phyloP scores from a whole-genome alignment of 1,140 invertebrate genomes.

The Brachionus rubens region DNA sequence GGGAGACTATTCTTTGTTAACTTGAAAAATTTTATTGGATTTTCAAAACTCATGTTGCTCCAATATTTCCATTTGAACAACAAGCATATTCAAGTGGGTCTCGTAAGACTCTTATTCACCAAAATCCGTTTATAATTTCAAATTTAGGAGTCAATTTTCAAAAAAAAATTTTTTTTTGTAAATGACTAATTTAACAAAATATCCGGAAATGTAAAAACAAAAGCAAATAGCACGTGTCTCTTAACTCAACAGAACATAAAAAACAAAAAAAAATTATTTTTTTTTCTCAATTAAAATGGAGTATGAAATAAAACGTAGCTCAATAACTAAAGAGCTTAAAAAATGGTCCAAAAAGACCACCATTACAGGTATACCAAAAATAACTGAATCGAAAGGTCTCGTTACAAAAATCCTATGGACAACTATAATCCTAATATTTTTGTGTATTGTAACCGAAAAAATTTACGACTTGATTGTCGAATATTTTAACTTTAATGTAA shows the following conservation, averaged over 20 bases:
- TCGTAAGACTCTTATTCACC: no score
- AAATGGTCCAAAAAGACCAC: constrained; percentile 34
- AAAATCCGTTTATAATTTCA: no score
- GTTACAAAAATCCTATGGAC: constrained; percentile 13
- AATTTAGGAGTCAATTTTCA: no score
- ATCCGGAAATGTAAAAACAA: no score
- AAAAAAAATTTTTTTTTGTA: no score
- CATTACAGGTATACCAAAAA: constrained; percentile 22
- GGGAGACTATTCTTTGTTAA: no score
- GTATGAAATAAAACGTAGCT: background rate
- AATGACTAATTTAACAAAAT: no score
- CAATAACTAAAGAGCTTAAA: background rate
- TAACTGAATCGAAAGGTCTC: constrained; percentile 20
- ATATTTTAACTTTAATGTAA: constrained; percentile 20
- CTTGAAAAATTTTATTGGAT: no score
- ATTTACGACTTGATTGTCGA: background rate
- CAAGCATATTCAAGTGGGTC: no score
- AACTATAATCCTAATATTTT: background rate
- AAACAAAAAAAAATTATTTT: background rate
- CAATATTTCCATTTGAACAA: no score
- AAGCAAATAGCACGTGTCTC: background rate
- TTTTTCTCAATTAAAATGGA: constrained; percentile 12
- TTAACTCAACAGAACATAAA: no score
- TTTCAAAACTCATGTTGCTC: no score
- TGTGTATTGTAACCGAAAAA: background rate